These are phyloP conservation scores for Dipus sagitta DNA, from an alignment of 2,797 vertebrate species.

Conservation along the genomic window DNA sequence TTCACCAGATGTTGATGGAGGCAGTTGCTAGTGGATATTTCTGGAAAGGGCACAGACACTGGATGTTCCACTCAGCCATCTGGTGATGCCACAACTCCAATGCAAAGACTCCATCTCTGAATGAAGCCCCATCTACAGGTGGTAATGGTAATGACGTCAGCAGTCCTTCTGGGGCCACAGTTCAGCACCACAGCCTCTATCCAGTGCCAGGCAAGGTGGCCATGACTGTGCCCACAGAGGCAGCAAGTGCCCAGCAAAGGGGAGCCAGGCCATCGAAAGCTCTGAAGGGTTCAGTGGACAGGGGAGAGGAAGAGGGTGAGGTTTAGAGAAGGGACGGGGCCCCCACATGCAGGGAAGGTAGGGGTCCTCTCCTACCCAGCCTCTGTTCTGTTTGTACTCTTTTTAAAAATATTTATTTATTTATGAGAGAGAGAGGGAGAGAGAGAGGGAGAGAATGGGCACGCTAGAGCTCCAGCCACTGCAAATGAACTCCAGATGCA, in stretches of 20 bases:
- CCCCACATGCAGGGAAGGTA: neutral
- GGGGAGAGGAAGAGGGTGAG: neutral
- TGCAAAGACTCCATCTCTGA: too few relatives aligned
- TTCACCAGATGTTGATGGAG: too few relatives aligned
- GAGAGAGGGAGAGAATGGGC: too few relatives aligned
- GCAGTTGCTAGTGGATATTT: too few relatives aligned
- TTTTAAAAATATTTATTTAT: too few relatives aligned
- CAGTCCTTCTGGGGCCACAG: neutral
- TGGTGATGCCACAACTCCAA: too few relatives aligned
- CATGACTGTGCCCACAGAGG: neutral
- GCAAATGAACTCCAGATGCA: too few relatives aligned
- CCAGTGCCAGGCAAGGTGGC: neutral
- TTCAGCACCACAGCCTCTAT: neutral
- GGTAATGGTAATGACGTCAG: neutral
- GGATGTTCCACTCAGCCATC: too few relatives aligned
- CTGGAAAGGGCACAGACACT: too few relatives aligned
- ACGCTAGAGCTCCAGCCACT: too few relatives aligned
- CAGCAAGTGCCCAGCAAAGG: neutral
- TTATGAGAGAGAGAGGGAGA: too few relatives aligned
- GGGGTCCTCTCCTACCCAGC: neutral
- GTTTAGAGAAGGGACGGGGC: neutral
- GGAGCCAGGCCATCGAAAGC: neutral
- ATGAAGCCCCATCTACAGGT: neutral
- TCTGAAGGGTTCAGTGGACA: rapidly evolving
- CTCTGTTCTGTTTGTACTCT: too few relatives aligned